phyloP scores from a whole-genome alignment of 2,888 invertebrate genomes.

The Lordiphosa andalusiaca region DNA sequence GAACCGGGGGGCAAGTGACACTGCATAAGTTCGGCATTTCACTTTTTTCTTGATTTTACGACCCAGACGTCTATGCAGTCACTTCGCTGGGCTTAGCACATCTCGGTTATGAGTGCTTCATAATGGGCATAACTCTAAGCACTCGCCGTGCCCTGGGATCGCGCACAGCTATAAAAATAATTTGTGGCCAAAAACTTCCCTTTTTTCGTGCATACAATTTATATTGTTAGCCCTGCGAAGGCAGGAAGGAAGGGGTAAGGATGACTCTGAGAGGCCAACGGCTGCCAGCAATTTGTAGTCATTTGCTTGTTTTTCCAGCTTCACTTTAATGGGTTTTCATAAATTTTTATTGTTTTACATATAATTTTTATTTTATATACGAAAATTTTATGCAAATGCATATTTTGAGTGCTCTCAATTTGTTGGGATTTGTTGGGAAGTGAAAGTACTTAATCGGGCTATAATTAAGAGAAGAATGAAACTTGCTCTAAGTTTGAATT shows the following conservation, averaged over 20 bases:
- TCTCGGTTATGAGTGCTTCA: slow-evolving; percentile 37
- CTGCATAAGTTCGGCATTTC: slow-evolving; percentile 45
- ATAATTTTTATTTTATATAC: slow-evolving; percentile 46
- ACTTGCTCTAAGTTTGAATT: no score
- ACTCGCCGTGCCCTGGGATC: slow-evolving; percentile 41
- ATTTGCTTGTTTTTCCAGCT: slow-evolving; percentile 69
- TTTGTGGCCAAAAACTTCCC: slow-evolving; percentile 56
- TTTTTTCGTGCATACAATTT: neutral
- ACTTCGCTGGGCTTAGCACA: slow-evolving; percentile 51
- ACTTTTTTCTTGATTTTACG: slow-evolving; percentile 50
- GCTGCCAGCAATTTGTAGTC: slow-evolving; percentile 70
- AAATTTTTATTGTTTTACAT: slow-evolving; percentile 71
- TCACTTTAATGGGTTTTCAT: slow-evolving; percentile 71
- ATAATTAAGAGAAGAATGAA: neutral
- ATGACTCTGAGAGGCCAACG: slow-evolving; percentile 30
- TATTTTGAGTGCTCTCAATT: slow-evolving; percentile 44
- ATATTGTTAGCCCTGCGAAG: slow-evolving; percentile 10
- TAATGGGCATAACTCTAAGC: slow-evolving; percentile 59
- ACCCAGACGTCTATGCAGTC: slow-evolving; percentile 50
- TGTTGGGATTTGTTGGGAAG: slow-evolving; percentile 48
- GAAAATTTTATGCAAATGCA: slow-evolving; percentile 55
- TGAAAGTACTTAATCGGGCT: slow-evolving; percentile 1
- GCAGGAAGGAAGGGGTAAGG: slow-evolving; percentile 34
- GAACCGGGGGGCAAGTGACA: slow-evolving; percentile 52
- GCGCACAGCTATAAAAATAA: slow-evolving; percentile 70